phyloP scores from a whole-genome alignment of 2,888 invertebrate genomes.

The Oasisia sp. region DNA sequence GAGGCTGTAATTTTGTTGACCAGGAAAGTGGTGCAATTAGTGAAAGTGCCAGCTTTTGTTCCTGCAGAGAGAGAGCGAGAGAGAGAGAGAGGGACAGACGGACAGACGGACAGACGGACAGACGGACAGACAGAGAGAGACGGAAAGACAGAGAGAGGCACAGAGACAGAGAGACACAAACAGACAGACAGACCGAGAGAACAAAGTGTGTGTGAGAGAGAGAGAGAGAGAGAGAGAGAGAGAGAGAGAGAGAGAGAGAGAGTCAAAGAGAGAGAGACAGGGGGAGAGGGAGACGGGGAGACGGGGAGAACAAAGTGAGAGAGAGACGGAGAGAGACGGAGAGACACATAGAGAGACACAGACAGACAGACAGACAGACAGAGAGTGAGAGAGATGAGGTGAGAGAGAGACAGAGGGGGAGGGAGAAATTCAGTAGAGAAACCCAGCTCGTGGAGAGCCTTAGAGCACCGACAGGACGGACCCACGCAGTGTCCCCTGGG shows the following conservation, averaged over 20 bases:
- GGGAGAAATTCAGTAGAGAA: not conserved
- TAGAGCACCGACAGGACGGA: not conserved
- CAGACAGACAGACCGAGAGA: not conserved
- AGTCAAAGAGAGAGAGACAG: not conserved
- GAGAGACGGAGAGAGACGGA: not conserved
- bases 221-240: not conserved
- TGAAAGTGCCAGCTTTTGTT: not conserved
- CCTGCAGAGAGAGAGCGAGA: not conserved
- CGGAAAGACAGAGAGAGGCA: not conserved
- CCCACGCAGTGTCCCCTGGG: not conserved
- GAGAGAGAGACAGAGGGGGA: not conserved
- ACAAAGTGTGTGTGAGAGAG: not conserved
- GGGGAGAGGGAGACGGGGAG: not conserved
- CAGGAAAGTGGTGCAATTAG: not conserved
- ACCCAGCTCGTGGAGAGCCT: not conserved
- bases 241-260: not conserved
- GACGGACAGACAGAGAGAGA: not conserved
- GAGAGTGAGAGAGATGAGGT: not conserved
- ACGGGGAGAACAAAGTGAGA: not conserved
- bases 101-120: not conserved
- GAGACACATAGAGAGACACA: not conserved
- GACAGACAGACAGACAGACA: not conserved
- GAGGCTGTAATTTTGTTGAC: not conserved
- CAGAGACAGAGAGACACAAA: not conserved
- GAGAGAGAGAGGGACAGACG: not conserved